These are phyloP conservation scores for Pantherophis guttatus DNA, from an alignment of 2,113 vertebrate genomes.

Conservation along the genomic window DNA sequence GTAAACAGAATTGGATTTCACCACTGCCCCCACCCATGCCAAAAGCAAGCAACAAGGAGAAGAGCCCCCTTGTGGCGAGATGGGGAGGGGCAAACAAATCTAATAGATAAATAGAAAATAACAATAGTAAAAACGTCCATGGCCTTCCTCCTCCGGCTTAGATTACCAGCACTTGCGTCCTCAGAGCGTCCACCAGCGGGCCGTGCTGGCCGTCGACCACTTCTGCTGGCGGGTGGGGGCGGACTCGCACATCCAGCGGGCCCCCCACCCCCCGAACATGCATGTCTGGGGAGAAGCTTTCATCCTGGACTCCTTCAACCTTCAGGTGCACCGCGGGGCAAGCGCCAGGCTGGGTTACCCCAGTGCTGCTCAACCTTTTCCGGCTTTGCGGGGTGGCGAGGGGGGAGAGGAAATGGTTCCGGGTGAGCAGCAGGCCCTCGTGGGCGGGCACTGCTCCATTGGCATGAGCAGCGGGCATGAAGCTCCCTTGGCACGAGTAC, in stretches of 20 bases:
- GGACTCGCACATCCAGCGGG: slow-evolving; percentile 94
- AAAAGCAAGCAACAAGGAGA: neutral
- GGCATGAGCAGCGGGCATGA: no score
- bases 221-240: slow-evolving; percentile 97
- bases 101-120: neutral
- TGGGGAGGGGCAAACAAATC: neutral
- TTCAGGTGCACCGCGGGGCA: slow-evolving; percentile 76
- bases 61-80: neutral
- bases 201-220: slow-evolving; percentile 82
- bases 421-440: no score
- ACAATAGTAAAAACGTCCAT: fast-evolving
- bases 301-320: slow-evolving; percentile 84
- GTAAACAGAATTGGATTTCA: no score
- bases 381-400: no score
- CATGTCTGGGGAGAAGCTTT: slow-evolving; percentile 97
- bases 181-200: slow-evolving; percentile 84
- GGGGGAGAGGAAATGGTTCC: no score
- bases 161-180: slow-evolving; percentile 78
- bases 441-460: neutral
- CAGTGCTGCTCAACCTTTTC: no score
- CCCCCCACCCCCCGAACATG: slow-evolving; percentile 89
- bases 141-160: slow-evolving; percentile 14
- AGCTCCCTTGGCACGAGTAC: neutral
- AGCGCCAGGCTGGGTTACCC: neutral
- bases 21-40: no score